phyloP scores from a whole-genome alignment of 2,888 invertebrate genomes.

The Agrilus biguttatus region DNA sequence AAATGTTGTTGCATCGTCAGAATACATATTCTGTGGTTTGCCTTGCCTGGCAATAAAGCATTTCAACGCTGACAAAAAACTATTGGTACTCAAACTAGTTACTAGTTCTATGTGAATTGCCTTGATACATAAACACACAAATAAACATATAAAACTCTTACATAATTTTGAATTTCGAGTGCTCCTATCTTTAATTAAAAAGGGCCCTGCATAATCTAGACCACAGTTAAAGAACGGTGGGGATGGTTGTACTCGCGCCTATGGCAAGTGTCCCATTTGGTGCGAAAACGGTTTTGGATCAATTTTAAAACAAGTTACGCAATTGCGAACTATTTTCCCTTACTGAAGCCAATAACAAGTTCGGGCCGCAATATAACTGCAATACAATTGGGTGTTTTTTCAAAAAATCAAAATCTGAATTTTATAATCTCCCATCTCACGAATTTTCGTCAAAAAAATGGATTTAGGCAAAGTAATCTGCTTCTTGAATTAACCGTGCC shows the following conservation, averaged over 20 bases:
- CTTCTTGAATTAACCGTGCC: too few relatives aligned
- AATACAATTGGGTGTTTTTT: too few relatives aligned
- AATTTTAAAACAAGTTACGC: not conserved
- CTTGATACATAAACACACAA: constrained; percentile 1
- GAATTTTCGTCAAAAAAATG: too few relatives aligned
- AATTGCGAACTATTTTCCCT: not conserved
- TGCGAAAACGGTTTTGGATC: not conserved
- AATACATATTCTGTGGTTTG: not conserved
- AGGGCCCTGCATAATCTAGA: not conserved
- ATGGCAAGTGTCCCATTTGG: constrained; percentile 1
- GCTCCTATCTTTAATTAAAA: too few relatives aligned
- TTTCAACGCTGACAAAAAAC: not conserved
- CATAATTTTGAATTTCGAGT: not conserved
- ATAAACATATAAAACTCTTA: not conserved
- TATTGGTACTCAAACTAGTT: not conserved
- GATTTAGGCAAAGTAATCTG: too few relatives aligned
- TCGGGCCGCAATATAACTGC: too few relatives aligned
- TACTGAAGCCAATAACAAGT: not conserved
- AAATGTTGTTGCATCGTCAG: constrained; percentile 1
- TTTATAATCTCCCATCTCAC: too few relatives aligned
- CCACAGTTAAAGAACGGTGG: constrained; percentile 1
- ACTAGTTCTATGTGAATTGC: constrained; percentile 1
- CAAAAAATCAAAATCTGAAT: too few relatives aligned
- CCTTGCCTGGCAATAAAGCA: not conserved
- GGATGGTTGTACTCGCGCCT: not conserved